A percentile compares a stretch with the other conserved stretches of the same genome.
phyloP scores from a whole-genome alignment of 2,797 vertebrate species.

The Sphenodon punctatus region DNA sequence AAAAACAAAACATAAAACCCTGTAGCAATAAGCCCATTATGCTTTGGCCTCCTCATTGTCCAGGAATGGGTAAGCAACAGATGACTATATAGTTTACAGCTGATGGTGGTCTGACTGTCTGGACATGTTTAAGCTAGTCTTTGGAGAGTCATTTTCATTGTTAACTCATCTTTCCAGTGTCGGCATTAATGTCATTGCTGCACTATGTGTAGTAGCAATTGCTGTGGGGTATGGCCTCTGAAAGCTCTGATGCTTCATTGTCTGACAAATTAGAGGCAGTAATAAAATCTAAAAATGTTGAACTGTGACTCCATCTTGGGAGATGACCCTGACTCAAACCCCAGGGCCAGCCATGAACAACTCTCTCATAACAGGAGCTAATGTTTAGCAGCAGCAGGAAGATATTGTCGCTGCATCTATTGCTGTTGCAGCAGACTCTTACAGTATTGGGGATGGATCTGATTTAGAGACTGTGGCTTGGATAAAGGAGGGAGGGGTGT shows the following conservation, averaged over 20 bases:
- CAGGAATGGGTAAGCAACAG: background rate
- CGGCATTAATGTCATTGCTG: constrained; percentile 2
- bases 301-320: constrained; percentile 20
- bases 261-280: constrained; percentile 49
- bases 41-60: background rate
- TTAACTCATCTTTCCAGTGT: constrained; percentile 39
- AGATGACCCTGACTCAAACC: constrained; percentile 10
- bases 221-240: background rate
- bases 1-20: background rate
- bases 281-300: constrained; percentile 38
- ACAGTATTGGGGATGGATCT: background rate
- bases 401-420: background rate
- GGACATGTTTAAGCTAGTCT: background rate
- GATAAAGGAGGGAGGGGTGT: background rate
- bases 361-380: background rate
- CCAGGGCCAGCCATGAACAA: background rate
- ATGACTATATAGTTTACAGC: background rate
- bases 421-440: background rate
- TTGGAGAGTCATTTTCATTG: background rate
- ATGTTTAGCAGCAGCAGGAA: background rate
- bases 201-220: constrained; percentile 16
- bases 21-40: background rate
- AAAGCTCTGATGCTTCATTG: constrained; percentile 33
- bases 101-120: background rate
- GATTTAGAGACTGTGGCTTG: background rate